These are phyloP conservation scores for Piaya cayana DNA, from an alignment of 2,113 vertebrate species.

Conservation along the genomic window DNA sequence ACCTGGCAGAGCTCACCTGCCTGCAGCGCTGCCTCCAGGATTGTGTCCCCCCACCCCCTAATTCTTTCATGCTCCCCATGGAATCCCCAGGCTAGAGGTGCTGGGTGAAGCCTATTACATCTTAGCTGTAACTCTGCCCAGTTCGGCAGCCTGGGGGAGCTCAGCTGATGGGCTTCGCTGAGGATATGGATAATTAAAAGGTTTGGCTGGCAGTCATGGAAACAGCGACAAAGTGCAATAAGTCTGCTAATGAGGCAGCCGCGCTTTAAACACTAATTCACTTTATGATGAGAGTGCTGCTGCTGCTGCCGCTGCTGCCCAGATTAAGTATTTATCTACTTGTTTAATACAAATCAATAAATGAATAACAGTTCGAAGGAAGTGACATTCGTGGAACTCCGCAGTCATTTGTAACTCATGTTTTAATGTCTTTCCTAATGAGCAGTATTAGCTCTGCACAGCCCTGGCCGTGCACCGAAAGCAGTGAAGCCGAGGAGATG, in stretches of 20 bases:
- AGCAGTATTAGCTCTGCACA: not conserved
- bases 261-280: slow-evolving; percentile 39
- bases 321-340: slow-evolving; percentile 64
- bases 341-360: slow-evolving; percentile 70
- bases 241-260: slow-evolving; percentile 32
- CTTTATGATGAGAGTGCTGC: slow-evolving; percentile 43
- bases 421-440: slow-evolving; percentile 45
- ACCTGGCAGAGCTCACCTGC: not conserved
- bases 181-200: not conserved
- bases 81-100: not conserved
- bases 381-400: slow-evolving; percentile 1
- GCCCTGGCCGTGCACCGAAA: not conserved
- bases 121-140: not conserved
- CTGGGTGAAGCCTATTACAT: fast-evolving
- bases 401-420: slow-evolving; percentile 23
- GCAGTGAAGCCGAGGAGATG: not conserved
- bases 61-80: fast-evolving
- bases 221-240: not conserved
- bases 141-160: not conserved
- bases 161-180: not conserved
- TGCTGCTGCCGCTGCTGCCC: slow-evolving; percentile 9
- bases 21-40: too few relatives aligned
- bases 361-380: slow-evolving; percentile 45
- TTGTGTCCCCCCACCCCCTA: too few relatives aligned
- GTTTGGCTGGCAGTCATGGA: not conserved